Conservation (phyloP, 64 coral and sea anemone species). For the Platygyra sinensis region DNA sequence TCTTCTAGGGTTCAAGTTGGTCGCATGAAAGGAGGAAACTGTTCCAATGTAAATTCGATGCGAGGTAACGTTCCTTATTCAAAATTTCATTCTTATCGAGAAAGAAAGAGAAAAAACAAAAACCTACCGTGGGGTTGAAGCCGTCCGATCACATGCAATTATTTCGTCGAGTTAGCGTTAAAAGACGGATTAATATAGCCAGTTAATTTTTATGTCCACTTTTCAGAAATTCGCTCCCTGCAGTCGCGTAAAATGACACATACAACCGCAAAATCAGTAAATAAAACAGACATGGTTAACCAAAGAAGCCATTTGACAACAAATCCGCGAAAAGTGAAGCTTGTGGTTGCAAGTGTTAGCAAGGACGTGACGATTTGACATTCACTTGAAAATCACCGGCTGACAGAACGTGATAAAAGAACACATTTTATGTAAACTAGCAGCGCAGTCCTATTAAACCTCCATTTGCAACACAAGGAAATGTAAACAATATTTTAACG, state of each 20-base stretch:
- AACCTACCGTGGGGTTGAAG: no score
- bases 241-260: background rate
- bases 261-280: background rate
- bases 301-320: background rate
- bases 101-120: no score
- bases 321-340: background rate
- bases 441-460: background rate
- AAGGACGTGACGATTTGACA: background rate
- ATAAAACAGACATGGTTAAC: background rate
- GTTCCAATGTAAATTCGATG: no score
- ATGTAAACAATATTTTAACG: no score
- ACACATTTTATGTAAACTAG: conserved; percentile 1
- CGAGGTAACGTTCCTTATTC: no score
- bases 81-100: no score
- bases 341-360: background rate
- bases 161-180: no score
- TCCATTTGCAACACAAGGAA: background rate
- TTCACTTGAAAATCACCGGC: background rate
- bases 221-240: background rate
- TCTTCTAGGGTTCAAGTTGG: no score
- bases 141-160: no score
- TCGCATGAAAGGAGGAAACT: no score
- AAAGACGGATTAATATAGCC: background rate
- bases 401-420: background rate
- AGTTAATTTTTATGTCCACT: background rate